These are phyloP conservation scores for Syrphus vitripennis DNA, from an alignment of 2,888 invertebrate genomes.

Conservation along the genomic window DNA sequence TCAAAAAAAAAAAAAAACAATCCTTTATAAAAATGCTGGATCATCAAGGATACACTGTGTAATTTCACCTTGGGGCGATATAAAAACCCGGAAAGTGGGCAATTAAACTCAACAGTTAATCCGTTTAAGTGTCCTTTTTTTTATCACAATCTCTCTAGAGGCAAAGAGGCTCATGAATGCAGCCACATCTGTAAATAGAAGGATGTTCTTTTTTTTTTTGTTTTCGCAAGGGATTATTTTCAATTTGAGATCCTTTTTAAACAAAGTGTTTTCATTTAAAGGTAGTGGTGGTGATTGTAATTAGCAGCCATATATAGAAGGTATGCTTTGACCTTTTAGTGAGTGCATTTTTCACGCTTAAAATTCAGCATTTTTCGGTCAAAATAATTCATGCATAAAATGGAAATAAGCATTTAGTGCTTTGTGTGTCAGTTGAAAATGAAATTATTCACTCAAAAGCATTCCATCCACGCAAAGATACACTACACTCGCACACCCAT, in stretches of 20 bases:
- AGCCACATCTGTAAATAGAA: slow-evolving; percentile 9
- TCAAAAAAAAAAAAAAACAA: background rate
- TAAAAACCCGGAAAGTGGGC: slow-evolving; percentile 34
- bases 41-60: slow-evolving; percentile 40
- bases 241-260: background rate
- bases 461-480: background rate
- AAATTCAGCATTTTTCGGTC: slow-evolving; percentile 1
- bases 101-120: slow-evolving; percentile 57
- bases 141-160: slow-evolving; percentile 11
- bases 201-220: background rate
- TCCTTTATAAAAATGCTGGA: slow-evolving; percentile 12
- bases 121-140: slow-evolving; percentile 49
- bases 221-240: background rate
- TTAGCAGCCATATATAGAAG: background rate
- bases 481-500: background rate
- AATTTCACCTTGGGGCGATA: slow-evolving; percentile 32
- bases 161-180: slow-evolving; percentile 2
- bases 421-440: slow-evolving; percentile 18
- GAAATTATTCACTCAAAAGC: slow-evolving; percentile 10
- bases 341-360: slow-evolving; percentile 22
- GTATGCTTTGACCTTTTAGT: slow-evolving; percentile 10
- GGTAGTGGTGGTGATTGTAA: background rate
- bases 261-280: background rate
- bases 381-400: slow-evolving; percentile 24
- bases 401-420: slow-evolving; percentile 7